Evolutionary conservation across 2,113 vertebrate genomes (phyloP), one percentile per base, ranked within the genome.

Genomic region (Marmota monax): DNA sequence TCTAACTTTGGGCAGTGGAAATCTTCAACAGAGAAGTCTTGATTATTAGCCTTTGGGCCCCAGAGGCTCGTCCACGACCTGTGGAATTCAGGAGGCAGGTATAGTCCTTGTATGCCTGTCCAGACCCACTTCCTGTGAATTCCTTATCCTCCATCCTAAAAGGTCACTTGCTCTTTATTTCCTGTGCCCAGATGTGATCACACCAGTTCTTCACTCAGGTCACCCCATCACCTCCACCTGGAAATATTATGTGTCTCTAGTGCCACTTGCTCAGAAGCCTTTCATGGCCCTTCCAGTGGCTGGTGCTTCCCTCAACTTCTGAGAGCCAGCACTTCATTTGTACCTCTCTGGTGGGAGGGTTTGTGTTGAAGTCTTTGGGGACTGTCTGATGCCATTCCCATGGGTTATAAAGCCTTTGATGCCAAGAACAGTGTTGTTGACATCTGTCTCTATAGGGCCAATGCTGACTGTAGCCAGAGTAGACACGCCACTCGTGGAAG

Each of bases 241-340:
- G 76, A 76, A 92, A 65, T 29, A 37, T 84, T 16, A 39, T 18
- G 0, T 14, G 1, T 80, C 39, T 91, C 74, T 48, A 39, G 22
- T 56, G 37, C 22, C 82, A 27, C 56, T 58, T 91, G 58, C 34
- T 56, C 51, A 5, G 67, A 77, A 90, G 67, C 34, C 85, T 80
- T 90, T 61, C 51, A 9, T 92, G 63, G 51, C 74, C 29, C 84
- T 90, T 88, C 76, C 84, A 56, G 70, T 16, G 14, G 67, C n/a
- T 34, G 4, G 0, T 82, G 32, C 29, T 76, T 70, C 63, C 73
- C 87, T 76, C n/a, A 39, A 32, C 90, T 87, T 95, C 84, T 53
- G 84, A 85, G 63, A 86, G 58, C 45, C 87, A 72, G 37, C 14
- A 32, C 72, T 79, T 70, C 34, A 23, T 74, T 25, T 37, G n/a